Evolutionary conservation across 2,888 invertebrate genomes (phyloP).

Genomic region (Rhorus exstirpatorius): DNA sequence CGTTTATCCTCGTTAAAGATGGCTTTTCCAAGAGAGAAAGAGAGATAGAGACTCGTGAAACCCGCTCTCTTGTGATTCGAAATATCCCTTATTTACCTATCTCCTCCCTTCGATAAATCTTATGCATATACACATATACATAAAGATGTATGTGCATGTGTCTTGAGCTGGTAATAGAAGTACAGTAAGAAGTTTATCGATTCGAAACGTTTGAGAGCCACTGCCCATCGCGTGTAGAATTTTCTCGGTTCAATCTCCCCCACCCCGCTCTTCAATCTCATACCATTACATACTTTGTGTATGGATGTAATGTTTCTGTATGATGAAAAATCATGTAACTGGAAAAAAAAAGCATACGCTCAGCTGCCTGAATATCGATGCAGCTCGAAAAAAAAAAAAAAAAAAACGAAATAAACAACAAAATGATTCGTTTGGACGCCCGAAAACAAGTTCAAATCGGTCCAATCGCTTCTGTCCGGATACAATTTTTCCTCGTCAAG

Average conservation of each 20-base stretch:
- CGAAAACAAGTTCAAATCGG: conserved; percentile 6
- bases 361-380: not conserved
- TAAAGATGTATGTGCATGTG: not conserved
- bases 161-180: conserved; percentile 34
- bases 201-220: conserved; percentile 56
- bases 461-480: not conserved
- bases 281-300: conserved; percentile 1
- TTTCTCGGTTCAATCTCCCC: conserved; percentile 26
- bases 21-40: not conserved
- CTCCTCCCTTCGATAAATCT: conserved; percentile 14
- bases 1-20: conserved; percentile 47
- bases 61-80: conserved; percentile 9
- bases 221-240: conserved; percentile 52
- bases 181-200: conserved; percentile 47
- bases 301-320: conserved; percentile 1
- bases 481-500: not conserved
- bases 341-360: not conserved
- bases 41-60: conserved; percentile 24
- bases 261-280: conserved; percentile 1
- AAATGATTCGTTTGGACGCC: not conserved
- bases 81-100: conserved; percentile 32
- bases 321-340: not conserved
- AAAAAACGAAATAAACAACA: not conserved
- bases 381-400: not conserved
- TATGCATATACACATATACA: conserved; percentile 3